Base-by-base conservation (phyloP, 2,888 invertebrate species). In the Polyommatus icarus region DNA sequence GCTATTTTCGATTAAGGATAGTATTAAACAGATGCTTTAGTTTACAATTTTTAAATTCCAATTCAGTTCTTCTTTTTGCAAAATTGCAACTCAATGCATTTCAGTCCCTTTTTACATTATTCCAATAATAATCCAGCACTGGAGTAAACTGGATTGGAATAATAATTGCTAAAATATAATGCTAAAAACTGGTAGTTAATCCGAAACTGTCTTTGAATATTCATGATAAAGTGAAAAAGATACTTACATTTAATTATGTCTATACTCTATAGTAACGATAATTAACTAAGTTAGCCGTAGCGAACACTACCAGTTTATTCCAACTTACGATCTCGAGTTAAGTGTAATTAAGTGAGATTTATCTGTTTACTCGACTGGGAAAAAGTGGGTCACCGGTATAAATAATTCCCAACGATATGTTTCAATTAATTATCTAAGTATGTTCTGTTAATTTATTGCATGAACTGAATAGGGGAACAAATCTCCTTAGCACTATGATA, bases 321-420 rank as follows among this genome's bases (percentile, higher is more conserved):
- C 72, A 75, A 75, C 46, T 29, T 75, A 54, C 46, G 50, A 50
- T 54, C 50, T 73, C 50, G 50, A 75, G 50, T 75, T 54, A 75
- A 24, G 75, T 75, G 50, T 75, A 75, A 75, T 78, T 78, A 80
- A 81, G 80, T 77, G 80, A 79, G 85, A 89, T 89, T 89, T 89
- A 89, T 89, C 85, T 89, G 89, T 89, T 89, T 89, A 85, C 85
- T 8, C 18, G 18, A 50, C 54, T 29, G 50, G 24, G 46, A 24
- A 46, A 73, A 75, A 50, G 54, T 75, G 29, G 75, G 75, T 50
- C 75, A 18, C 29, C 7, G 20, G 18, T 50, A 50, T 75, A 75
- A 75, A 75, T 75, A 75, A 75, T 46, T 24, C 24, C 15, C 50
- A 15, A 15, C 46, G n/a, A 50, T 75, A 75, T 24, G 50, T 75